These are phyloP conservation scores for Silurus aristotelis DNA, from an alignment of 2,797 vertebrate species.

Conservation along the genomic window DNA sequence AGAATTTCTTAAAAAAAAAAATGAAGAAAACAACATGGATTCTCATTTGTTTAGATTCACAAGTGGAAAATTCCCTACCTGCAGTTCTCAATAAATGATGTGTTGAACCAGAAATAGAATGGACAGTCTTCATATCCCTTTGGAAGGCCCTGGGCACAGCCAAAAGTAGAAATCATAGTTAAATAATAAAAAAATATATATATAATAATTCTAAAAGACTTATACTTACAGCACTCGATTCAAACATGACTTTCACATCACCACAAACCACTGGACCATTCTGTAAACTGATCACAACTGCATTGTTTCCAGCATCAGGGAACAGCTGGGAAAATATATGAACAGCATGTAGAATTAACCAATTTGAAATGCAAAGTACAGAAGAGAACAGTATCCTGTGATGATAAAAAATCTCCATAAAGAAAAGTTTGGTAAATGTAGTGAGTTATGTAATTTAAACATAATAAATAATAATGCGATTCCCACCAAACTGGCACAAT, in stretches of 20 bases:
- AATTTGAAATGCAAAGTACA: neutral
- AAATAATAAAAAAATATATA: neutral
- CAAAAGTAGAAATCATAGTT: constrained; percentile 3
- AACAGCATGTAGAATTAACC: neutral
- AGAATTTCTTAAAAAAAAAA: no score
- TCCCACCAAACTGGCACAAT: neutral
- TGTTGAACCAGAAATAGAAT: constrained; percentile 98
- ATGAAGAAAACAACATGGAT: neutral
- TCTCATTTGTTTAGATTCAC: neutral
- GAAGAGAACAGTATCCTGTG: neutral
- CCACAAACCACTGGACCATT: constrained; percentile 82
- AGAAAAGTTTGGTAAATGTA: neutral
- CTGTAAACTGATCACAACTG: constrained; percentile 80
- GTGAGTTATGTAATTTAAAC: no score
- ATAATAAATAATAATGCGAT: neutral
- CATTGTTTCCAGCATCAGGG: constrained; percentile 82
- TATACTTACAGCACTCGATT: constrained; percentile 84
- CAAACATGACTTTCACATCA: constrained; percentile 93
- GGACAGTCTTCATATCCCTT: constrained; percentile 90
- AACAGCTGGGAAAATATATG: constrained; percentile 74
- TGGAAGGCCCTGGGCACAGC: constrained; percentile 78
- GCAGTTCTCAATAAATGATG: constrained; percentile 85
- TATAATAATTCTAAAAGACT: no score
- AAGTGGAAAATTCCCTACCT: constrained; percentile 73
- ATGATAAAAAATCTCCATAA: neutral